phyloP scores from a whole-genome alignment of 1,140 invertebrate genomes.

The Drosophila trapezifrons region DNA sequence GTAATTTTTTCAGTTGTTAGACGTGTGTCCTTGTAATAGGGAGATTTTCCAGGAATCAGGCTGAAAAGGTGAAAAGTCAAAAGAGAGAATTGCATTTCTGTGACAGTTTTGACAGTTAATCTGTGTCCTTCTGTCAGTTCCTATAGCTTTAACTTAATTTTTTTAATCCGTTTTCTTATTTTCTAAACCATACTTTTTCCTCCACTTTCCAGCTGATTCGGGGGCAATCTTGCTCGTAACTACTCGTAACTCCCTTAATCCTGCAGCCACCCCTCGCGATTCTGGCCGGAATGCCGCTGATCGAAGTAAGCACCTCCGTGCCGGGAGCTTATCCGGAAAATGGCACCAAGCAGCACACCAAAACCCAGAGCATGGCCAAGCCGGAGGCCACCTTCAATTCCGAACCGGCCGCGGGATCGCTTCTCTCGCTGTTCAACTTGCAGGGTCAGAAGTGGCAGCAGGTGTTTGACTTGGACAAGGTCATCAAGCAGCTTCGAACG shows the following conservation, averaged over 20 bases:
- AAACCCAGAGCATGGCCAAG: slow-evolving; percentile 31
- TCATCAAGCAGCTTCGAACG: slow-evolving; percentile 74
- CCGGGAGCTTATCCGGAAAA: slow-evolving; percentile 58
- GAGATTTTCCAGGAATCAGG: too few relatives aligned
- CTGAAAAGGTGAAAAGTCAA: not conserved
- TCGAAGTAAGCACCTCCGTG: slow-evolving; percentile 55
- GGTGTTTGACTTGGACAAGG: slow-evolving; percentile 75
- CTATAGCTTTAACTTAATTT: not conserved
- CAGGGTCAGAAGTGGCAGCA: slow-evolving; percentile 79
- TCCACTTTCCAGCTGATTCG: slow-evolving; percentile 32
- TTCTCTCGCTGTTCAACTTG: slow-evolving; percentile 42
- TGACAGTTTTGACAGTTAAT: not conserved
- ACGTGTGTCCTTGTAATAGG: not conserved
- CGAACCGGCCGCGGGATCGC: slow-evolving; percentile 11
- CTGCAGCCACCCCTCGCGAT: slow-evolving; percentile 5
- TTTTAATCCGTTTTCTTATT: not conserved
- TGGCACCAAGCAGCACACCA: slow-evolving; percentile 39
- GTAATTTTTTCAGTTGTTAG: not conserved
- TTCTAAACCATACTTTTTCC: not conserved
- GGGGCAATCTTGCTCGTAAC: slow-evolving; percentile 41
- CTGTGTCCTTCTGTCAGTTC: not conserved
- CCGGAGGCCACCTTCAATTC: slow-evolving; percentile 18
- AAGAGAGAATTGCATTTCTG: not conserved
- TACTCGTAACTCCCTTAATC: slow-evolving; percentile 16
- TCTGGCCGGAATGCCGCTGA: slow-evolving; percentile 60